Percentiles rank a stretch among this genome's conserved stretches.
Evolutionary conservation across 2,888 invertebrate genomes (phyloP).

Genomic region (Sesamia inferens): DNA sequence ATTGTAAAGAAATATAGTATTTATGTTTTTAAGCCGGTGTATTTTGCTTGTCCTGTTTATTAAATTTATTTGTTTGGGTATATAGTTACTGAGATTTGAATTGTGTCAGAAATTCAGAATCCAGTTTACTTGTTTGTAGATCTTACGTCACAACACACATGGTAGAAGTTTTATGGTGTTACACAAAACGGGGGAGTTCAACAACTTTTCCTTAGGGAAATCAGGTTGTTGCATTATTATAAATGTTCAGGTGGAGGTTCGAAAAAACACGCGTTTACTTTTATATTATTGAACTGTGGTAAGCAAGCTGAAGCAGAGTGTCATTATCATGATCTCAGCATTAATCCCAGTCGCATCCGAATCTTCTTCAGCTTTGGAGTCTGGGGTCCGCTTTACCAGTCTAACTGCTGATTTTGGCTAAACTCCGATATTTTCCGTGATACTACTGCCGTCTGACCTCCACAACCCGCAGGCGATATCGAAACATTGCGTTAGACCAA

Average conservation of each 20-base stretch:
- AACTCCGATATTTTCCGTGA: too few species aligned
- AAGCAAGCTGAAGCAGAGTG: neutral
- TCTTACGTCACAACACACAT: slow-evolving; percentile 30
- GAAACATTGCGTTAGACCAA: too few species aligned
- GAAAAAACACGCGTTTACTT: slow-evolving; percentile 7
- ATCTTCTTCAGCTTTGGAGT: too few species aligned
- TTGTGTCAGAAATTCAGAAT: slow-evolving; percentile 9
- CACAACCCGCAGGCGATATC: too few species aligned
- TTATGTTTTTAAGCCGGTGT: neutral
- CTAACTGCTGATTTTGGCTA: too few species aligned
- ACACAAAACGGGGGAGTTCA: neutral
- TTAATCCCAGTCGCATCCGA: too few species aligned
- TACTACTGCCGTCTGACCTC: too few species aligned
- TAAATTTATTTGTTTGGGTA: too few species aligned
- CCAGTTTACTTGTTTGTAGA: slow-evolving; percentile 27
- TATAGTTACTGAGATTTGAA: neutral
- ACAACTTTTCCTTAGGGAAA: slow-evolving; percentile 35
- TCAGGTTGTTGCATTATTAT: slow-evolving; percentile 35
- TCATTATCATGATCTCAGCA: too few species aligned
- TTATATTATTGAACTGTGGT: slow-evolving; percentile 11
- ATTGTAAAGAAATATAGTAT: neutral
- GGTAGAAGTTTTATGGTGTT: slow-evolving; percentile 10
- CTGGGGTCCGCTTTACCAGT: too few species aligned
- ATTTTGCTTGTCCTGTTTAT: too few species aligned
- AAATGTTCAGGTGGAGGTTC: slow-evolving; percentile 17